Evolutionary conservation across 1,140 invertebrate genomes (phyloP).

Genomic region (Zophobas atratus): DNA sequence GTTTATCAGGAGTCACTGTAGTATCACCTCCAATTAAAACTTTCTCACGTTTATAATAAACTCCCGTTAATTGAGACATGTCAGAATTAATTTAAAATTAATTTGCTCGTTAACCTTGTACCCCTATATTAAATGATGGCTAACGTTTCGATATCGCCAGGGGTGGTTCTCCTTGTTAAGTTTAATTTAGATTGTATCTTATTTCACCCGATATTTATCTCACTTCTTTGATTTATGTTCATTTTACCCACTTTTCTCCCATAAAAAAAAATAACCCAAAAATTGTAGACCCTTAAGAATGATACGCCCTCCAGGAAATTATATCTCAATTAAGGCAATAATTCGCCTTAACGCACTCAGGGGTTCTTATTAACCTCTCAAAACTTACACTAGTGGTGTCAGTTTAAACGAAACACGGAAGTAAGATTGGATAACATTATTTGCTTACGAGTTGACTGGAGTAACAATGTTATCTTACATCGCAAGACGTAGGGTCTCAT

Average conservation of each 20-base stretch:
- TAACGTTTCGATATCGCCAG: constrained; percentile 21
- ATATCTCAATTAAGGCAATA: too few relatives aligned
- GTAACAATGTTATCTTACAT: constrained; percentile 38
- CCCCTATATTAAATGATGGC: constrained; percentile 31
- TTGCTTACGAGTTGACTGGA: constrained; percentile 31
- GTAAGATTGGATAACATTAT: constrained; percentile 32
- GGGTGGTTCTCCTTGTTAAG: constrained; percentile 29
- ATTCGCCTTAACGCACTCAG: too few relatives aligned
- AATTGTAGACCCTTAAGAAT: too few relatives aligned
- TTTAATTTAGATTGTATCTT: constrained; percentile 38
- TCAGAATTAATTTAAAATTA: constrained; percentile 40
- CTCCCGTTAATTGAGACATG: constrained; percentile 36
- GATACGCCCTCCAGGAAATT: too few relatives aligned
- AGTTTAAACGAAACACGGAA: constrained; percentile 27
- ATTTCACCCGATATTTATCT: constrained; percentile 19
- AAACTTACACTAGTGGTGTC: constrained; percentile 12
- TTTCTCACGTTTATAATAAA: constrained; percentile 37
- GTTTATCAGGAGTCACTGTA: not conserved
- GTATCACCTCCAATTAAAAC: constrained; percentile 31
- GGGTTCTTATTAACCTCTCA: not conserved
- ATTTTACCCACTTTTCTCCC: not conserved
- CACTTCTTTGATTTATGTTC: not conserved
- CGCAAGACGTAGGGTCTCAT: constrained; percentile 34
- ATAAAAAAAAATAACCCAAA: too few relatives aligned
- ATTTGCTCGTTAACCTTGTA: constrained; percentile 42